Evolutionary conservation across 2,888 invertebrate species (phyloP).

Genomic region (Eubasilissa splendida): DNA sequence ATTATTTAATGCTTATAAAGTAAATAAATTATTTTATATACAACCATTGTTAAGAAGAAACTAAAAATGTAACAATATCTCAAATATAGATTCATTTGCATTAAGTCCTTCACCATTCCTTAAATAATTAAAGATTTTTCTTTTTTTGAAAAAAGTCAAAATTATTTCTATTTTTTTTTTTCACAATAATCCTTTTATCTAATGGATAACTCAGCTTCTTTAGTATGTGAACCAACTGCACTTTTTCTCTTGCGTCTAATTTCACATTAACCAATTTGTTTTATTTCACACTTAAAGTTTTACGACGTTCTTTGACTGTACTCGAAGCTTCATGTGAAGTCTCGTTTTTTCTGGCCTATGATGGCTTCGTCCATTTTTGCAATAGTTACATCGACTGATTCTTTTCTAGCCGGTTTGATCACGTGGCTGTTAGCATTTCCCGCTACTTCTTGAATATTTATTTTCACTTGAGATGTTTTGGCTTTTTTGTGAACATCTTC

Average conservation of each 20-base stretch:
- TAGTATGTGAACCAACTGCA: too few species aligned
- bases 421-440: not conserved
- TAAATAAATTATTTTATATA: slow-evolving; percentile 10
- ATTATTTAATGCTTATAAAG: not conserved
- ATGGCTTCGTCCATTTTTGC: slow-evolving; percentile 68
- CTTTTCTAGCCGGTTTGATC: slow-evolving; percentile 6
- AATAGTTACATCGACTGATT: slow-evolving; percentile 62
- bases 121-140: not conserved
- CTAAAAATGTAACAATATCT: not conserved
- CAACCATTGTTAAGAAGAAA: not conserved
- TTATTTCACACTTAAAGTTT: too few species aligned
- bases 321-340: slow-evolving; percentile 37
- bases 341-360: slow-evolving; percentile 61
- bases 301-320: too few species aligned
- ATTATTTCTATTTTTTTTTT: too few species aligned
- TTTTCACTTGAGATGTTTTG: not conserved
- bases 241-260: too few species aligned
- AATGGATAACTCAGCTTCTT: too few species aligned
- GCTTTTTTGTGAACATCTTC: not conserved
- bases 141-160: too few species aligned
- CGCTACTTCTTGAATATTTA: slow-evolving; percentile 8
- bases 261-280: too few species aligned
- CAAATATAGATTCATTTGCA: slow-evolving; percentile 6
- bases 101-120: slow-evolving; percentile 4
- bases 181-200: too few species aligned